phyloP scores from a whole-genome alignment of 1,140 invertebrate genomes.

The Pseudomyrmex concolor region DNA sequence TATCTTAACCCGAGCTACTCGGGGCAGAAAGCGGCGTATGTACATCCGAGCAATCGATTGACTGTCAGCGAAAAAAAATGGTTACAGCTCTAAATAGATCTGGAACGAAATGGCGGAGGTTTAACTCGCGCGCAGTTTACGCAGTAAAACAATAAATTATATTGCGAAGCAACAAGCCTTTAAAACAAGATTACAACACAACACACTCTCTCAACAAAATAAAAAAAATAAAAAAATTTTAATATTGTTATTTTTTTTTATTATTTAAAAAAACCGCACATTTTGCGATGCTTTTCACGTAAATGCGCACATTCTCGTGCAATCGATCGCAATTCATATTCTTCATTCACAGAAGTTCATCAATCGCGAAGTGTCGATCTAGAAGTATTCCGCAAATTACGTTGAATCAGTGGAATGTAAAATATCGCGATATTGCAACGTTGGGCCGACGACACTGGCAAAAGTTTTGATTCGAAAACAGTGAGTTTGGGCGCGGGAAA shows the following conservation, averaged over 20 bases:
- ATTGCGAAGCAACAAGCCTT: neutral
- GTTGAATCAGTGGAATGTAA: conserved; percentile 10
- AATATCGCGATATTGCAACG: conserved; percentile 35
- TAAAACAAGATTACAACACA: neutral
- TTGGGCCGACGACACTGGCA: neutral
- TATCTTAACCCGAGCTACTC: conserved; percentile 9
- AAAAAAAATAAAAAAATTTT: neutral
- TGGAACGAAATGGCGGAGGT: too few species aligned
- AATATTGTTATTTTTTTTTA: too few species aligned
- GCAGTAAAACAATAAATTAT: conserved; percentile 3
- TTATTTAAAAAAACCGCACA: too few species aligned
- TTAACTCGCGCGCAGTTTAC: conserved; percentile 8
- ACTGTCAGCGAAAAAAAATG: conserved; percentile 44
- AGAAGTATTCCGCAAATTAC: conserved; percentile 27
- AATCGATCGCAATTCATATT: neutral
- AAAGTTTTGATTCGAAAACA: conserved; percentile 50
- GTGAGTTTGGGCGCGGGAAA: conserved; percentile 40
- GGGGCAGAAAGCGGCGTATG: neutral
- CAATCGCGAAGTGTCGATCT: conserved; percentile 26
- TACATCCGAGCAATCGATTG: conserved; percentile 47
- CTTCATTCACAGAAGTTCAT: neutral
- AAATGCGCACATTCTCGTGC: neutral
- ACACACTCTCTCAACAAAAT: neutral
- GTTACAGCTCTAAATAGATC: neutral
- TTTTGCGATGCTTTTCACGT: neutral